A percentile compares a stretch with the other conserved stretches of the same genome.
Conservation (phyloP, 2,888 invertebrate genomes). For the Tipula lateralis region DNA sequence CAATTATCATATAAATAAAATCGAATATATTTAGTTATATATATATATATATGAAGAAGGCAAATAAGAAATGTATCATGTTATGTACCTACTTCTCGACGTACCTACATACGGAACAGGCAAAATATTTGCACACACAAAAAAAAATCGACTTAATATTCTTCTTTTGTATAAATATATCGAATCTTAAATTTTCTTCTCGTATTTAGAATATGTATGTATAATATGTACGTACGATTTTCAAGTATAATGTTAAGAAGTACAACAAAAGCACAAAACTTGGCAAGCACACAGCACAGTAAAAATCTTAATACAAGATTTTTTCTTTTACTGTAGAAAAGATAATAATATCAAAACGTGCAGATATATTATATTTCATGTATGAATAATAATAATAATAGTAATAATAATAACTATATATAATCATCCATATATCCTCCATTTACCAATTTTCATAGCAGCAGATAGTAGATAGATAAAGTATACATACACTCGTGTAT, state of each 20-base stretch:
- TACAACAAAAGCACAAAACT: not conserved
- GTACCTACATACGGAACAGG: not conserved
- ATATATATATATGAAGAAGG: not conserved
- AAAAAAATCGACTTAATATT: conserved; percentile 3
- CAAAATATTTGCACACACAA: not conserved
- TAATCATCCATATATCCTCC: conserved; percentile 24
- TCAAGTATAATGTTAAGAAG: not conserved
- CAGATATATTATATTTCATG: conserved; percentile 28
- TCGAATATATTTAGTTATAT: too few relatives aligned
- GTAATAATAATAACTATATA: conserved; percentile 15
- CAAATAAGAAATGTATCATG: not conserved
- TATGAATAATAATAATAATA: conserved; percentile 27
- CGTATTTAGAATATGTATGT: conserved; percentile 5
- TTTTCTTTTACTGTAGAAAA: conserved; percentile 7
- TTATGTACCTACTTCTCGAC: not conserved
- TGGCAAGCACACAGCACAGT: not conserved
- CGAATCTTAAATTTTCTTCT: conserved; percentile 1
- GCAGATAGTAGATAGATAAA: conserved; percentile 11
- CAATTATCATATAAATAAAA: conserved; percentile 24
- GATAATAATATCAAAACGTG: conserved; percentile 27
- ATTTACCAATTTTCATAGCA: conserved; percentile 24
- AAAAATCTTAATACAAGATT: not conserved
- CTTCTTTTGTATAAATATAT: not conserved
- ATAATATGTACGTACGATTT: not conserved
- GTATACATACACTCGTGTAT: not conserved